Evolutionary conservation across 2,797 vertebrate genomes (phyloP), one percentile per base, ranked within the genome.

Genomic region (Enteromius unitaeniatus): DNA sequence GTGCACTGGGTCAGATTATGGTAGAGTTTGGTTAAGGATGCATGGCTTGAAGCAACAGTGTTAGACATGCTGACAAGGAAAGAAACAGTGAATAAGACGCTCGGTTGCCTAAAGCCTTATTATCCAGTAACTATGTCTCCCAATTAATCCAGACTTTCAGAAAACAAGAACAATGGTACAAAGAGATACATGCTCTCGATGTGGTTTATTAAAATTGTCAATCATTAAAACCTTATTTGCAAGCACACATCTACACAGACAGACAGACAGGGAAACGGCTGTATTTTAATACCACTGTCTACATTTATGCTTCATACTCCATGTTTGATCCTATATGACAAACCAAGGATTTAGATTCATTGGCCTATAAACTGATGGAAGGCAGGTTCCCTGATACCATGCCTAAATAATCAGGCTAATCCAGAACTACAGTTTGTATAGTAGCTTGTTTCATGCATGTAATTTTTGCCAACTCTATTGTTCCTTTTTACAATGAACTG

Each of bases 121-220:
- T 49, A 74, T 49, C 65, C 42, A 26, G 55, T 49, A 81, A 74
- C 79, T 49, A 37, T 62, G 55, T 64, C 21, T 26, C 42, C 69
- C 42, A 82, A 74, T 74, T 81, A 74, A 28, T 42, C 45, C 21
- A 34, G 37, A 62, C 26, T 76, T 58, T 4, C 31, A 69, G 7
- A 53, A 49, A 55, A 78, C 40, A 68, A 4, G 19, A 65, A 78
- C 23, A n/a, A 37, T 19, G 47, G 78, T 40, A 53, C 11, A 42
- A 15, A 17, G 6, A 64, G 14, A 72, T 23, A 47, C 37, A 62
- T 15, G 47, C 42, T 19, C 28, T 49, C 8, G 3, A 40, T 62
- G 67, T 60, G 67, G 67, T 60, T 58, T 80, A 80, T 81, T 60
- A 81, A 51, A 26, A 11, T 58, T 81, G 79, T 70, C 79, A 81